phyloP scores from a whole-genome alignment of 2,888 invertebrate species.

The Panopea generosa region DNA sequence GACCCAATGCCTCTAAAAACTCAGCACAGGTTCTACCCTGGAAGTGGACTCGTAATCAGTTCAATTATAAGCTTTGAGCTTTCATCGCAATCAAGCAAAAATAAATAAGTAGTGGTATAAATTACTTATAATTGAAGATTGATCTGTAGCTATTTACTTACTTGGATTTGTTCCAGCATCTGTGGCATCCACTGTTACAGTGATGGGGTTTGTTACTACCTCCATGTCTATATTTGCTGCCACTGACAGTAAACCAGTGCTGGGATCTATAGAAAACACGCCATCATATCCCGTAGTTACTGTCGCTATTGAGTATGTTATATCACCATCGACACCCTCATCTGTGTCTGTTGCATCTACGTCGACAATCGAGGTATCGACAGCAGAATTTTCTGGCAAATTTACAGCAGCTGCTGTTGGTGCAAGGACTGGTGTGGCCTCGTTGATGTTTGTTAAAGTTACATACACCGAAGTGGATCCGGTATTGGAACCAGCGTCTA shows the following conservation, averaged over 20 bases:
- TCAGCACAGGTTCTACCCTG: too few relatives aligned
- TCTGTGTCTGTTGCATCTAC: conserved; percentile 75
- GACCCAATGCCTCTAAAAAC: too few relatives aligned
- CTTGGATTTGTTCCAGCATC: conserved; percentile 47
- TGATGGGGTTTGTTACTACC: conserved; percentile 38
- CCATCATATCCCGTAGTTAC: conserved; percentile 53
- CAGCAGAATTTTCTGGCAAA: conserved; percentile 68
- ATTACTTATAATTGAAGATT: too few relatives aligned
- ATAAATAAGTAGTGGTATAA: too few relatives aligned
- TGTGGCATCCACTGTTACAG: conserved; percentile 33
- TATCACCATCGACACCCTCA: conserved; percentile 67
- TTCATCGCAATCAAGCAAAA: too few relatives aligned
- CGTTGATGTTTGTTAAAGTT: conserved; percentile 68
- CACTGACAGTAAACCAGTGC: conserved; percentile 55
- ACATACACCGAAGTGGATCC: conserved; percentile 90
- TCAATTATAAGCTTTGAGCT: too few relatives aligned
- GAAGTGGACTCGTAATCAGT: too few relatives aligned
- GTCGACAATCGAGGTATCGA: conserved; percentile 57
- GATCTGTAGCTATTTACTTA: too few relatives aligned
- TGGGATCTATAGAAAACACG: conserved; percentile 61
- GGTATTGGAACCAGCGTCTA: conserved; percentile 94
- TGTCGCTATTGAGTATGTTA: conserved; percentile 62
- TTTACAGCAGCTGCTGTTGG: conserved; percentile 41
- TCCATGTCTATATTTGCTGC: conserved; percentile 47
- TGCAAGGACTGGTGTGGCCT: conserved; percentile 67